phyloP scores from a whole-genome alignment of 2,888 invertebrate genomes.

The Drosophila crucigera region DNA sequence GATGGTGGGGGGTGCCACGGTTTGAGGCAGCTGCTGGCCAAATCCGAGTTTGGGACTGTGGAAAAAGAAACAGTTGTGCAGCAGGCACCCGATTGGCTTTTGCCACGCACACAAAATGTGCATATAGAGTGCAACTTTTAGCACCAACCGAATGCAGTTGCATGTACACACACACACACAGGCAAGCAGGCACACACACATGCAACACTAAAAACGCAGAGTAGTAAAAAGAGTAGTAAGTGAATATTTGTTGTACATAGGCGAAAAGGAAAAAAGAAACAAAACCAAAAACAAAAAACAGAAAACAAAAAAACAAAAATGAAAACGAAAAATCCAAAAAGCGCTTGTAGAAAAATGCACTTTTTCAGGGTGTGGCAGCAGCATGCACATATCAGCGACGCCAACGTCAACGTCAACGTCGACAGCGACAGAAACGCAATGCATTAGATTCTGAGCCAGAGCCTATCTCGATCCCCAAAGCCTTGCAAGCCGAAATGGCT shows the following conservation, averaged over 20 bases:
- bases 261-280: constrained; percentile 42
- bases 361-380: constrained; percentile 84
- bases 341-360: constrained; percentile 81
- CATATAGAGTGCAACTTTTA: constrained; percentile 84
- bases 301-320: constrained; percentile 23
- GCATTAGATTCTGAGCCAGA: constrained; percentile 61
- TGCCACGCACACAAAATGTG: constrained; percentile 80
- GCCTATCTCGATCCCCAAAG: constrained; percentile 37
- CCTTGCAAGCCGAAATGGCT: constrained; percentile 54
- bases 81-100: constrained; percentile 78
- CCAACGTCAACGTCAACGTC: constrained; percentile 32
- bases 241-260: constrained; percentile 76
- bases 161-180: constrained; percentile 37
- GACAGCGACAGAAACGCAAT: constrained; percentile 28
- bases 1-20: background rate
- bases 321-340: constrained; percentile 68
- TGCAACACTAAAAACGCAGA: constrained; percentile 37
- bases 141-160: constrained; percentile 83
- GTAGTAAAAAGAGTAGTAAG: constrained; percentile 66
- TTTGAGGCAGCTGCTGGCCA: constrained; percentile 17
- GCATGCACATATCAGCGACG: constrained; percentile 38
- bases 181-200: constrained; percentile 14
- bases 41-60: constrained; percentile 48
- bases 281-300: constrained; percentile 40
- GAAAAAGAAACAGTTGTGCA: constrained; percentile 65